phyloP scores from a whole-genome alignment of 2,113 vertebrate genomes.

The Mormyrus lacerda region DNA sequence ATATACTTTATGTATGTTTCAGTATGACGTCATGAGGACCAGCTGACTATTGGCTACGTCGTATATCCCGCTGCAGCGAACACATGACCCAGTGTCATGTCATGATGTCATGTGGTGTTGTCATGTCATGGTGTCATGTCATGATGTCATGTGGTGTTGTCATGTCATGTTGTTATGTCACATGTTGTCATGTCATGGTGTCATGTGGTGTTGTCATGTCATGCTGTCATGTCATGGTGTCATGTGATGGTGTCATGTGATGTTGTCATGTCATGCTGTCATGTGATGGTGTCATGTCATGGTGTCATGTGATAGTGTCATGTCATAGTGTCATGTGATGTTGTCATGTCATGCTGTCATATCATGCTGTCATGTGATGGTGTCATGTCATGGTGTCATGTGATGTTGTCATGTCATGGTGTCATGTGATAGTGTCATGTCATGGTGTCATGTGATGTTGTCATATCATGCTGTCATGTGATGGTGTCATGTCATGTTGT shows the following conservation, averaged over 20 bases:
- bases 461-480: not conserved
- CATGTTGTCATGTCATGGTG: not conserved
- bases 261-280: not conserved
- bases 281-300: not conserved
- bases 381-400: not conserved
- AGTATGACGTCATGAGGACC: not conserved
- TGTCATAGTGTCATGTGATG: not conserved
- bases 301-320: not conserved
- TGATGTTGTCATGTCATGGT: too few relatives aligned
- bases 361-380: not conserved
- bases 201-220: not conserved
- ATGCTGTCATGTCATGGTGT: not conserved
- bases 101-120: not conserved
- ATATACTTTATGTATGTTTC: not conserved
- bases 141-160: not conserved
- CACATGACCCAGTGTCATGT: not conserved
- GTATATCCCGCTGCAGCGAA: not conserved
- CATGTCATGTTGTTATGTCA: too few relatives aligned
- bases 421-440: not conserved
- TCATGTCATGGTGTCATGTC: not conserved
- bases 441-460: not conserved
- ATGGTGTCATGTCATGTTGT: not conserved
- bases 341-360: not conserved
- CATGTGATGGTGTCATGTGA: not conserved
- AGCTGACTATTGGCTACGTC: not conserved